Evolutionary conservation across 2,113 vertebrate species (phyloP), one percentile per base, ranked within the genome.

Genomic region (Dipodomys stephensi): DNA sequence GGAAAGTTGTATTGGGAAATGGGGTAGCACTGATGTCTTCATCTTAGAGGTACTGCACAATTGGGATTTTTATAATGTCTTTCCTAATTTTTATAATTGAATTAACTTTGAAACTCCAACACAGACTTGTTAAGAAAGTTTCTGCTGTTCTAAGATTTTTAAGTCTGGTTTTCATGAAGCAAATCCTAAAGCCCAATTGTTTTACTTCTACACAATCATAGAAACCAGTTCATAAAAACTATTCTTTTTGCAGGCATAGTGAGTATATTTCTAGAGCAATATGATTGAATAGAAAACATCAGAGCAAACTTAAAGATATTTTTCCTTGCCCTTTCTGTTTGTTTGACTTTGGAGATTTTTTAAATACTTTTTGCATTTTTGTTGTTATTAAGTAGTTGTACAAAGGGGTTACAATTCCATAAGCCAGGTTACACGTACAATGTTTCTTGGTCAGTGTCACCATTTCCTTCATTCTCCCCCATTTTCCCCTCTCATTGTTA

Each of bases 91-190:
- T 62, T 67, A 10, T 85, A 60, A 88, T 78, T 85, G 60, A 39
- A 27, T 77, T 88, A 93, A 57, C 11, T 57, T 84, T 93, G 73
- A 90, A 90, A 93, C 19, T 87, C 57, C 85, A 93, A 88, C n/a
- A 91, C 28, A 39, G 80, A 35, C 68, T 32, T 74, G 62, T 27
- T 11, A 13, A 64, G 28, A 91, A 78, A 39, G 49, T 49, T 11
- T 49, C 49, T 49, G 49, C 49, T 49, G 12, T 49, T 49, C 49
- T 49, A 49, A 49, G 49, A 8, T 49, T 49, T 49, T 49, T 49
- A 49, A 49, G 83, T 19, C 60, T 72, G n/a, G 46, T 87, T 76
- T 90, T 60, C 11, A 53, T 83, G 87, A 13, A 25, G n/a, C 3
- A 15, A 77, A 67, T 64, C 81, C 18, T 20, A 80, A 88, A 84